phyloP scores from a whole-genome alignment of 2,888 invertebrate genomes.

The Mythimna lalbum region DNA sequence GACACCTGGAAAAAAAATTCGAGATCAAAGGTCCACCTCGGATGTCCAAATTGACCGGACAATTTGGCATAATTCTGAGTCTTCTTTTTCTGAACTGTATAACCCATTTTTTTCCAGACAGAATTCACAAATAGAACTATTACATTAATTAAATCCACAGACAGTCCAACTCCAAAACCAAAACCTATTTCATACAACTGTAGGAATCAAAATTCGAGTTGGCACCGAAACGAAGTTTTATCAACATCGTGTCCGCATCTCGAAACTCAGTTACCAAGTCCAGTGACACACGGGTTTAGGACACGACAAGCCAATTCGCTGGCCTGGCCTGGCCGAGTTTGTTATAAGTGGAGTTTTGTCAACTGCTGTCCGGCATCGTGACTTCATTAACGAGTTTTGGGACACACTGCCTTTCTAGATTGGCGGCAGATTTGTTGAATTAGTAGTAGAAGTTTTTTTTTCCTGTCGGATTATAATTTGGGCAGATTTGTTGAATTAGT shows the following conservation, averaged over 20 bases:
- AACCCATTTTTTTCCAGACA: too few relatives aligned
- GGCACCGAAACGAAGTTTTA: conserved; percentile 61
- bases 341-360: conserved; percentile 52
- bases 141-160: too few relatives aligned
- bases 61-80: too few relatives aligned
- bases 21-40: too few relatives aligned
- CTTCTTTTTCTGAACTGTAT: too few relatives aligned
- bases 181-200: conserved; percentile 24
- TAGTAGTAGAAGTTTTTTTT: neutral
- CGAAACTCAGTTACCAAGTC: conserved; percentile 58
- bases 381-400: conserved; percentile 42
- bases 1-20: too few relatives aligned
- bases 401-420: conserved; percentile 32
- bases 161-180: neutral
- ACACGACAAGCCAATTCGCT: conserved; percentile 32
- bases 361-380: conserved; percentile 34
- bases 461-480: too few relatives aligned
- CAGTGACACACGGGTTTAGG: conserved; percentile 46
- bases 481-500: conserved; percentile 4
- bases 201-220: conserved; percentile 52
- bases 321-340: conserved; percentile 35
- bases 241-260: conserved; percentile 61
- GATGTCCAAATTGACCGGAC: too few relatives aligned
- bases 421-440: conserved; percentile 8
- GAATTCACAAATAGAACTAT: too few relatives aligned